Percentiles rank a stretch among this genome's conserved stretches.
These are phyloP conservation scores for Sinella curviseta DNA, from an alignment of 1,140 invertebrate species.

Conservation along the genomic window DNA sequence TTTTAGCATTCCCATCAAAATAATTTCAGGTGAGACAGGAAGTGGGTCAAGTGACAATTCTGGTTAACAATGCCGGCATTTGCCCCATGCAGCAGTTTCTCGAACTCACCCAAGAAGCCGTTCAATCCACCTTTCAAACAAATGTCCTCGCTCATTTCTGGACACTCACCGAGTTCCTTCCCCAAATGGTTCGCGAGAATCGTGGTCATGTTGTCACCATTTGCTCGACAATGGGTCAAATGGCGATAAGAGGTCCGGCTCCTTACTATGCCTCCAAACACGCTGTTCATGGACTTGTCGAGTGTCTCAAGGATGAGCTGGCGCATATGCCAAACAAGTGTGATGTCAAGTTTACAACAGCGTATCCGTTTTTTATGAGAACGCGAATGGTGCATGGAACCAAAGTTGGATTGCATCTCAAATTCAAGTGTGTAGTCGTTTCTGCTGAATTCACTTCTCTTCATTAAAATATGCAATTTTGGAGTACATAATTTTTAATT, in stretches of 20 bases:
- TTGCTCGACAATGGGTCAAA: constrained; percentile 15
- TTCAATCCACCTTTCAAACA: constrained; percentile 53
- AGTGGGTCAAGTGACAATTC: constrained; percentile 59
- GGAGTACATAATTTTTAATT: no score
- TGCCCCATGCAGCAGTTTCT: constrained; percentile 60
- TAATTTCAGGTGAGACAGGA: constrained; percentile 56
- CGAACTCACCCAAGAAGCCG: constrained; percentile 57
- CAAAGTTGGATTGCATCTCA: neutral
- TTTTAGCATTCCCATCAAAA: no score
- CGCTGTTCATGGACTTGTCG: constrained; percentile 61
- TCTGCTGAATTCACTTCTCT: neutral
- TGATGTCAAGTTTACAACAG: constrained; percentile 17
- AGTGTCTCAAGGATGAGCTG: constrained; percentile 56
- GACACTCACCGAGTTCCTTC: constrained; percentile 60
- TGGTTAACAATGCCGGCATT: constrained; percentile 63
- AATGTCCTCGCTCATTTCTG: constrained; percentile 29
- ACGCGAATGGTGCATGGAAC: neutral
- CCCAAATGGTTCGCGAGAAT: constrained; percentile 57
- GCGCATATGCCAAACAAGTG: neutral
- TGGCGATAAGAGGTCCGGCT: constrained; percentile 52
- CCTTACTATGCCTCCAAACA: constrained; percentile 65
- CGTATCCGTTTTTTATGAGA: constrained; percentile 10
- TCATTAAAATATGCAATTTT: neutral
- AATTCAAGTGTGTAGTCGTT: constrained; percentile 9
- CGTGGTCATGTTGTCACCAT: constrained; percentile 57